Evolutionary conservation across 2,113 vertebrate genomes (phyloP).

Genomic region (Ardeotis arabs): DNA sequence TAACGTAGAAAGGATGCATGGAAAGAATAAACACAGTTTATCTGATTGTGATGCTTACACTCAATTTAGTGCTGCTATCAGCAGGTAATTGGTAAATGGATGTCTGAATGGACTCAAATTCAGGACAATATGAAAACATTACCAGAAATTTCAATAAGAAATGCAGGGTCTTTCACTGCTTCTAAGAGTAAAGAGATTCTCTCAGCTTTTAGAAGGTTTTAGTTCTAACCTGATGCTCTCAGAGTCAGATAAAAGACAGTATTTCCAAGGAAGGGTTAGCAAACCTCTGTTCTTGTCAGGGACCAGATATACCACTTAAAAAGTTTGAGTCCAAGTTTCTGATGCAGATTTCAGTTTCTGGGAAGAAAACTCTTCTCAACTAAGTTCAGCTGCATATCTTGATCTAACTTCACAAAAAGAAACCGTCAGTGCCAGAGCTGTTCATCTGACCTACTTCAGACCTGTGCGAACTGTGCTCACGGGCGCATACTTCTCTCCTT

Average conservation of each 20-base stretch:
- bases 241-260: not conserved
- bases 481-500: not conserved
- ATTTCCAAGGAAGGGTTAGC: not conserved
- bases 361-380: not conserved
- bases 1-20: not conserved
- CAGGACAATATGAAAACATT: not conserved
- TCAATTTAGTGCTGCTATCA: not conserved
- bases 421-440: accelerated
- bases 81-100: not conserved
- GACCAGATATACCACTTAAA: not conserved
- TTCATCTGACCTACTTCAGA: not conserved
- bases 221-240: not conserved
- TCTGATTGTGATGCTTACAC: accelerated
- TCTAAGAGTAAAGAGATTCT: not conserved
- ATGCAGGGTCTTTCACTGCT: not conserved
- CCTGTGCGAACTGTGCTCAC: not conserved
- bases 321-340: not conserved
- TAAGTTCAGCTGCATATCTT: not conserved
- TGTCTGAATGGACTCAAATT: not conserved
- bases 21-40: slow-evolving; percentile 9
- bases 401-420: not conserved
- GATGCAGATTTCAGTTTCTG: not conserved
- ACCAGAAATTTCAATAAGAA: not conserved
- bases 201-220: not conserved
- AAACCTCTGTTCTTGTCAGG: not conserved